Conservation (phyloP, 2,888 invertebrate genomes). For the Thera obeliscata region DNA sequence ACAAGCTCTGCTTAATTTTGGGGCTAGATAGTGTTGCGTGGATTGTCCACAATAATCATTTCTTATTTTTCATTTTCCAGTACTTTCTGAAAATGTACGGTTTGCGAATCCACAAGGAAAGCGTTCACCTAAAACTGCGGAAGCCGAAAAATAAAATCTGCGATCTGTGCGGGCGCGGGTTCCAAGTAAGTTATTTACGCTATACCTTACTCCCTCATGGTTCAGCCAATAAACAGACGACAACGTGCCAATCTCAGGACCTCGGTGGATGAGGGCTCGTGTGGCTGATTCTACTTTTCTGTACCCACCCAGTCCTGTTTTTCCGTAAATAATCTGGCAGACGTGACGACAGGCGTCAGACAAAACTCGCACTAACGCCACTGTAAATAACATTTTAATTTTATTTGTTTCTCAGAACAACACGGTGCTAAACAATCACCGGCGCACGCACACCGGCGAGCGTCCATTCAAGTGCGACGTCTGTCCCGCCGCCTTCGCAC, state of each 20-base stretch:
- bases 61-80: conserved; percentile 43
- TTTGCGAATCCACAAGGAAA: conserved; percentile 53
- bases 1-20: no score
- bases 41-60: no score
- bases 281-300: no score
- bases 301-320: no score
- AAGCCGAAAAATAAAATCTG: conserved; percentile 68
- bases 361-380: no score
- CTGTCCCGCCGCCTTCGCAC: conserved; percentile 67
- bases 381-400: no score
- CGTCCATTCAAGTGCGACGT: conserved; percentile 60
- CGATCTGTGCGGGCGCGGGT: conserved; percentile 65
- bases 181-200: conserved; percentile 56
- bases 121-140: conserved; percentile 64
- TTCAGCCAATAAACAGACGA: no score
- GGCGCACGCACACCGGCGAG: conserved; percentile 69
- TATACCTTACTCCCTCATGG: not conserved
- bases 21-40: no score
- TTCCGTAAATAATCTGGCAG: no score
- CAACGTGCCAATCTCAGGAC: no score
- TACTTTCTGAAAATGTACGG: conserved; percentile 57
- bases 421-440: conserved; percentile 60
- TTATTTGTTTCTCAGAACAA: conserved; percentile 56
- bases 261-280: no score
- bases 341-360: no score